Evolutionary conservation across 1,140 invertebrate genomes (phyloP).

Genomic region (Linepithema humile): DNA sequence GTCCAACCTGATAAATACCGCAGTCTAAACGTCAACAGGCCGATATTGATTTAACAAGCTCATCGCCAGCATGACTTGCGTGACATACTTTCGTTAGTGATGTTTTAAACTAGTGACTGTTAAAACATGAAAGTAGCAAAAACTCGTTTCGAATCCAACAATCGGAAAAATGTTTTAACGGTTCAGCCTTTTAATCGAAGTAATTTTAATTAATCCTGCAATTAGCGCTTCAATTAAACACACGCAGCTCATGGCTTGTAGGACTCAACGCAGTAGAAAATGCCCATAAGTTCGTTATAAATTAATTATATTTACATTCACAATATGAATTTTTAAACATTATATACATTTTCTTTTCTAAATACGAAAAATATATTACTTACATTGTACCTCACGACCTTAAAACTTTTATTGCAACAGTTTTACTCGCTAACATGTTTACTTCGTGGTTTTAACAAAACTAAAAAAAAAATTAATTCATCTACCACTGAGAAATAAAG

Average conservation of each 20-base stretch:
- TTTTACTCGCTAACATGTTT: no score
- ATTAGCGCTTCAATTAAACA: conserved; percentile 6
- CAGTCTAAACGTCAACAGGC: neutral
- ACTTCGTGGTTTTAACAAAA: conserved; percentile 10
- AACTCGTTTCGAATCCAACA: neutral
- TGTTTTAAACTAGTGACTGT: neutral
- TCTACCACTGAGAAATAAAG: neutral
- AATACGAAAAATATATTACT: conserved; percentile 26
- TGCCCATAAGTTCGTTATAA: neutral
- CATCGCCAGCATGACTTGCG: neutral
- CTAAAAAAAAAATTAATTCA: neutral
- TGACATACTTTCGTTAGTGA: neutral
- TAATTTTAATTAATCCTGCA: conserved; percentile 10
- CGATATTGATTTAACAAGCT: conserved; percentile 47
- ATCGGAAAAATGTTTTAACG: conserved; percentile 4
- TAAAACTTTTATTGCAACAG: conserved; percentile 20
- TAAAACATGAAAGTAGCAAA: conserved; percentile 14
- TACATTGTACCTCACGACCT: conserved; percentile 12
- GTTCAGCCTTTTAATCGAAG: neutral
- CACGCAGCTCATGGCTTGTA: neutral
- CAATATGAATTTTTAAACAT: neutral
- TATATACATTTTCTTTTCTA: conserved; percentile 18
- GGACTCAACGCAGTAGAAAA: neutral
- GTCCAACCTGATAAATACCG: neutral
- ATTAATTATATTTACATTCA: conserved; percentile 39